phyloP scores from a whole-genome alignment of 2,797 vertebrate genomes.

The Fringilla coelebs region DNA sequence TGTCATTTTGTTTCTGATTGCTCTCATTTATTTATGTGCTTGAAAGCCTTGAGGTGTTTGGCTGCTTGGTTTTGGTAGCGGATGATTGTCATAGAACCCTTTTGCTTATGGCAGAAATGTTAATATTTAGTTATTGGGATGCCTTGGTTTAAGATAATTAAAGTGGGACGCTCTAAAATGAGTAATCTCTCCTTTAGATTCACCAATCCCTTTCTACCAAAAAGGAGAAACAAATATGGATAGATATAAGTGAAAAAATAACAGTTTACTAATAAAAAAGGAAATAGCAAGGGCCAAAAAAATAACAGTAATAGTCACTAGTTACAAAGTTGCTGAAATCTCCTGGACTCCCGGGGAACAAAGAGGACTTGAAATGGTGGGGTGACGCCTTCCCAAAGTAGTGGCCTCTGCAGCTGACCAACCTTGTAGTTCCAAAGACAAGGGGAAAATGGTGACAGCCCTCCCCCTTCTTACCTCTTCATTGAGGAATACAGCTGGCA shows the following conservation, averaged over 20 bases:
- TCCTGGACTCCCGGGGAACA: not conserved
- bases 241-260: not conserved
- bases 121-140: not conserved
- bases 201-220: not conserved
- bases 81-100: not conserved
- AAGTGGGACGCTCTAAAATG: not conserved
- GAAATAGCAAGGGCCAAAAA: not conserved
- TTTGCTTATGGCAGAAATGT: not conserved
- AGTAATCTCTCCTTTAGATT: not conserved
- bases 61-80: not conserved
- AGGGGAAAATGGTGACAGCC: not conserved
- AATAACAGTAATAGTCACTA: not conserved
- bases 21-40: not conserved
- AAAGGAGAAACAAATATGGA: not conserved
- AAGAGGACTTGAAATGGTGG: not conserved
- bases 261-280: not conserved
- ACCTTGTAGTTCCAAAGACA: not conserved
- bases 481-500: not conserved
- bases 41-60: not conserved
- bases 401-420: not conserved
- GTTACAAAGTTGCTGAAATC: not conserved
- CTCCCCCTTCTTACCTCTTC: not conserved
- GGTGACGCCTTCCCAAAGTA: not conserved
- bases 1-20: not conserved
- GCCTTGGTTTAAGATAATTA: not conserved